Evolutionary conservation across 1,140 invertebrate species (phyloP).

Genomic region (Drosophila fuyamai): DNA sequence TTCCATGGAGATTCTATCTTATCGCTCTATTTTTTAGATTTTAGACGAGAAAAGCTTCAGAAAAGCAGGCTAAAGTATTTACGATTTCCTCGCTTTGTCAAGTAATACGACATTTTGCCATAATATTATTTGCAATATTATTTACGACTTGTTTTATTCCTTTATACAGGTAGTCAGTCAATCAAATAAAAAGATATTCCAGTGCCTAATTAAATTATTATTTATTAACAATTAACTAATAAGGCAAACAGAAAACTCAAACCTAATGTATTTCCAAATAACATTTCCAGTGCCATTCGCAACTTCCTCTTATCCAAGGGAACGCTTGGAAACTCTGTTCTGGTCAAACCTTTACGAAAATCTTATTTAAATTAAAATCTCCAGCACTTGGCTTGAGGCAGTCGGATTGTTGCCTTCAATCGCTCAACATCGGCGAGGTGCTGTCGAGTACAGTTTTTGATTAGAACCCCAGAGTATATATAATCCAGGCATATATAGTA

Average conservation of each 20-base stretch:
- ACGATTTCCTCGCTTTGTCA: not conserved
- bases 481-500: slow-evolving; percentile 32
- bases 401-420: slow-evolving; percentile 48
- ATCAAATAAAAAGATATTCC: not conserved
- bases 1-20: slow-evolving; percentile 32
- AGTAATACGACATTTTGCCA: slow-evolving; percentile 1
- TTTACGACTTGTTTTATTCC: not conserved
- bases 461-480: slow-evolving; percentile 35
- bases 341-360: slow-evolving; percentile 18
- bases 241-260: not conserved
- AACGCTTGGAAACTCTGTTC: slow-evolving; percentile 14
- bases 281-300: too few relatives aligned
- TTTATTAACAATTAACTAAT: not conserved
- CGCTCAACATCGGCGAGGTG: slow-evolving; percentile 52
- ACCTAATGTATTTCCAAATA: too few relatives aligned
- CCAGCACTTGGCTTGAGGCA: slow-evolving; percentile 21
- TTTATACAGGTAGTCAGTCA: not conserved
- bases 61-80: slow-evolving; percentile 14
- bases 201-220: not conserved
- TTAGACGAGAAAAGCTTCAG: slow-evolving; percentile 3
- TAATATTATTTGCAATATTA: not conserved
- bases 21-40: slow-evolving; percentile 18
- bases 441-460: slow-evolving; percentile 23
- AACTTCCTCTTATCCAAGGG: not conserved
- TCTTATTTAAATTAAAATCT: slow-evolving; percentile 42